Percentiles rank a stretch among this genome's conserved stretches.
Conservation (phyloP, 2,797 vertebrate species). For the Xerus rutilus region DNA sequence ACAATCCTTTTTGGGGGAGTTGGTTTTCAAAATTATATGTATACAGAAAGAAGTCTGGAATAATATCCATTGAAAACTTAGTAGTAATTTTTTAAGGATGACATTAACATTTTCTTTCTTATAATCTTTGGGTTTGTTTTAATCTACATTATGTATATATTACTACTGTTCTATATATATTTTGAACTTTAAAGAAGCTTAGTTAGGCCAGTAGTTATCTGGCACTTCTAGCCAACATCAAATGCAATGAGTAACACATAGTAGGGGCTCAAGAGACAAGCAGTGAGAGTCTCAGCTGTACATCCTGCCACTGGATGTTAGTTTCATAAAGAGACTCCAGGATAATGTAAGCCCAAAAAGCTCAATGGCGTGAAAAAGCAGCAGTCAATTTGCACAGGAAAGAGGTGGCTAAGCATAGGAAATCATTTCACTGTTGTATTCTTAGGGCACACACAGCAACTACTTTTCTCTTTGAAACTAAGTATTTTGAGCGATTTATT, state of each 20-base stretch:
- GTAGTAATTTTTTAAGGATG: background rate
- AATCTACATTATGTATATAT: background rate
- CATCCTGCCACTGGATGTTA: background rate
- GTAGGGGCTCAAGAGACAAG: background rate
- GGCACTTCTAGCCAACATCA: background rate
- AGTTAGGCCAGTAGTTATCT: background rate
- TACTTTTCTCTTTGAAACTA: conserved; percentile 81
- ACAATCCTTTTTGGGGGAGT: background rate
- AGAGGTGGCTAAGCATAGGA: conserved; percentile 69
- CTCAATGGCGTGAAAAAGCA: conserved; percentile 60
- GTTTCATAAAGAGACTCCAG: background rate
- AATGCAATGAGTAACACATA: background rate
- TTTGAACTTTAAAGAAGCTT: background rate
- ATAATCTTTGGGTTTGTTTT: background rate
- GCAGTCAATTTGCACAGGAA: conserved; percentile 64
- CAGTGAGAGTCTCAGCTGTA: background rate
- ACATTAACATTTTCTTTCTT: background rate
- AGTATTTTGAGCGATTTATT: conserved; percentile 86
- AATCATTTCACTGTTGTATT: conserved; percentile 81
- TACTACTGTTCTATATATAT: background rate
- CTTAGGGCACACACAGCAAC: conserved; percentile 71
- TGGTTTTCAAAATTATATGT: background rate
- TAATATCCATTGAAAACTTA: background rate
- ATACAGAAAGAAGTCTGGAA: background rate
- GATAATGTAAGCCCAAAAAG: background rate